phyloP scores from a whole-genome alignment of 2,888 invertebrate species.

The Tenthredo mesomela region DNA sequence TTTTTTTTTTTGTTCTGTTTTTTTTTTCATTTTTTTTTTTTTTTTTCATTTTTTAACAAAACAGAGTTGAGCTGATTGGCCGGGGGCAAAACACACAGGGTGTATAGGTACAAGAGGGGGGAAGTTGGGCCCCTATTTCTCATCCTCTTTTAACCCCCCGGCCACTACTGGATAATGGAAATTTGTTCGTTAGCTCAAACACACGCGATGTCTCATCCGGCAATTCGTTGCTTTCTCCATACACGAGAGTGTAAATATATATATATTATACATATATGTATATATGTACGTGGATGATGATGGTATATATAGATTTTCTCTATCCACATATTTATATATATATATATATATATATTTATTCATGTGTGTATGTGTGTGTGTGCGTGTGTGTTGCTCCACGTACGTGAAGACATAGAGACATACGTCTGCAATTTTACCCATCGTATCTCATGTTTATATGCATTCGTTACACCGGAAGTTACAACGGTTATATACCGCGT shows the following conservation, averaged over 20 bases:
- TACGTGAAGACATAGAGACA: background rate
- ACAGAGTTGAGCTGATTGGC: slow-evolving; percentile 60
- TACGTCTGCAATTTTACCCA: slow-evolving; percentile 26
- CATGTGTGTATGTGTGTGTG: background rate
- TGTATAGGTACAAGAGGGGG: background rate
- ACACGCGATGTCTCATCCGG: slow-evolving; percentile 47
- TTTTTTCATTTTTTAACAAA: slow-evolving; percentile 47
- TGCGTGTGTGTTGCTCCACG: background rate
- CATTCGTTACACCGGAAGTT: slow-evolving; percentile 69
- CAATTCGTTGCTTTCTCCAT: slow-evolving; percentile 14
- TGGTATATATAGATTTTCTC: background rate
- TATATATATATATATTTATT: no score
- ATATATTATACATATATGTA: background rate
- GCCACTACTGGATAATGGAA: slow-evolving; percentile 63
- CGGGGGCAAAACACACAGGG: slow-evolving; percentile 41
- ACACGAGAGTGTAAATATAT: background rate
- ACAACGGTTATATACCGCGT: slow-evolving; percentile 51
- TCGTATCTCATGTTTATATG: slow-evolving; percentile 70
- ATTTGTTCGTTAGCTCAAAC: slow-evolving; percentile 65
- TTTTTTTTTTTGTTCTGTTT: background rate
- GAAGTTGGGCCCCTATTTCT: background rate
- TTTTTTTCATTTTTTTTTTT: background rate
- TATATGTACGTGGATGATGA: background rate
- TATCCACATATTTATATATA: background rate
- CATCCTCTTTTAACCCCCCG: slow-evolving; percentile 36